Conservation (phyloP, 2,888 invertebrate genomes). For the Phymatocera aterrima region DNA sequence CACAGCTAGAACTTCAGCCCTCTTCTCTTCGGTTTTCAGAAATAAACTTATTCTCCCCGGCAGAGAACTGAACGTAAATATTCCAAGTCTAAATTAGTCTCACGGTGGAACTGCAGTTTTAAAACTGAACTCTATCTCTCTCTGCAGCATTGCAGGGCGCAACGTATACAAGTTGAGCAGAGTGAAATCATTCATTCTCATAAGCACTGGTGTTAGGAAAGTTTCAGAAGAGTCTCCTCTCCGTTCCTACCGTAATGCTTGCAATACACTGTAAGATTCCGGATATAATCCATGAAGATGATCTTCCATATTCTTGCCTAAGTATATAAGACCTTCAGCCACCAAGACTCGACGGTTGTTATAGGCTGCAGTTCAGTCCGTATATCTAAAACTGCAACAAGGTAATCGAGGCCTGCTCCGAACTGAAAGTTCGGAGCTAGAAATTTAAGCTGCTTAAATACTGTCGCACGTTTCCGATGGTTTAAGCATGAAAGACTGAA, state of each 20-base stretch:
- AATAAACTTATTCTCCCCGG: slow-evolving; percentile 28
- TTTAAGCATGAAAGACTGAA: neutral
- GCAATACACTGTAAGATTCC: neutral
- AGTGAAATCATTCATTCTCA: neutral
- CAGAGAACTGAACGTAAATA: slow-evolving; percentile 1
- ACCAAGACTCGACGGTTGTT: neutral
- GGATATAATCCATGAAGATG: slow-evolving; percentile 6
- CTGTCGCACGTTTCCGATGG: neutral
- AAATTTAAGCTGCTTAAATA: neutral
- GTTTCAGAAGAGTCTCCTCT: too few species aligned
- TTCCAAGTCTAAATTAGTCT: slow-evolving; percentile 41
- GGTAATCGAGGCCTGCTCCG: neutral
- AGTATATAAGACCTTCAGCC: neutral
- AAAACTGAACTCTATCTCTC: neutral
- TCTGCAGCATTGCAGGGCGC: slow-evolving; percentile 1
- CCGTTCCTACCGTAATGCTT: too few species aligned
- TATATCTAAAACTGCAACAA: neutral
- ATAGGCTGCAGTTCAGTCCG: neutral
- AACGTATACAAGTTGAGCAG: neutral
- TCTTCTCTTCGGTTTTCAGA: slow-evolving; percentile 29
- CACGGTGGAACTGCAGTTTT: slow-evolving; percentile 15
- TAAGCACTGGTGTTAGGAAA: too few species aligned
- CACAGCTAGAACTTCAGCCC: slow-evolving; percentile 2
- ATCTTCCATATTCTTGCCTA: slow-evolving; percentile 4
- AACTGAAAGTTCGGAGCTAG: neutral